Conservation (phyloP, 2,888 invertebrate genomes). For the Epistrophe eligans region DNA sequence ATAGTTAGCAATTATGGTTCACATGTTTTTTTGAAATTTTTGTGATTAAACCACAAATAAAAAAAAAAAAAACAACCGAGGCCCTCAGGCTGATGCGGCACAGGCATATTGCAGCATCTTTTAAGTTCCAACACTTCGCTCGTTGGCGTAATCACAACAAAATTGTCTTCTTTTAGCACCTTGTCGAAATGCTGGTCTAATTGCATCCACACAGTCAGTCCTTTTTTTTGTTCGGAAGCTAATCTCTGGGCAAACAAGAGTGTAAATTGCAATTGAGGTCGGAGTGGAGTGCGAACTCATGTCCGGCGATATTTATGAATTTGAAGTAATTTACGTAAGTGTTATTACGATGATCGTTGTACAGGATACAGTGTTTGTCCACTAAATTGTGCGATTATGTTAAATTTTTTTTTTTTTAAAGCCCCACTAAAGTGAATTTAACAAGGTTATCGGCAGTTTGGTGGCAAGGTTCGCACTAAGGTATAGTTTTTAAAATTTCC, state of each 20-base stretch:
- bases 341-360: slow-evolving; percentile 64
- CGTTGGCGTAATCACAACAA: slow-evolving; percentile 63
- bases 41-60: slow-evolving; percentile 57
- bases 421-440: neutral
- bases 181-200: slow-evolving; percentile 74
- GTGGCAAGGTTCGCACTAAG: slow-evolving; percentile 32
- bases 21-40: slow-evolving; percentile 73
- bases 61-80: slow-evolving; percentile 28
- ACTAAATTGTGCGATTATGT: slow-evolving; percentile 71
- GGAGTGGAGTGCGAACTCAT: slow-evolving; percentile 73
- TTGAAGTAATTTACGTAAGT: slow-evolving; percentile 75
- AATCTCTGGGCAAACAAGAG: slow-evolving; percentile 72
- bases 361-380: slow-evolving; percentile 70
- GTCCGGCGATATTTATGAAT: slow-evolving; percentile 74
- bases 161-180: slow-evolving; percentile 75
- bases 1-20: slow-evolving; percentile 71
- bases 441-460: slow-evolving; percentile 24
- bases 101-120: slow-evolving; percentile 26
- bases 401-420: slow-evolving; percentile 42
- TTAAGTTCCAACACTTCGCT: slow-evolving; percentile 38
- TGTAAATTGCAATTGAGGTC: slow-evolving; percentile 68
- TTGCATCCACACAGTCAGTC: slow-evolving; percentile 59
- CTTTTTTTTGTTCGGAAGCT: slow-evolving; percentile 63
- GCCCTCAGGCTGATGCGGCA: slow-evolving; percentile 35
- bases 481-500: slow-evolving; percentile 32